Percentiles rank a stretch among this genome's conserved stretches.
phyloP scores from a whole-genome alignment of 1,140 invertebrate species.

The Pachypeltis micranthus region DNA sequence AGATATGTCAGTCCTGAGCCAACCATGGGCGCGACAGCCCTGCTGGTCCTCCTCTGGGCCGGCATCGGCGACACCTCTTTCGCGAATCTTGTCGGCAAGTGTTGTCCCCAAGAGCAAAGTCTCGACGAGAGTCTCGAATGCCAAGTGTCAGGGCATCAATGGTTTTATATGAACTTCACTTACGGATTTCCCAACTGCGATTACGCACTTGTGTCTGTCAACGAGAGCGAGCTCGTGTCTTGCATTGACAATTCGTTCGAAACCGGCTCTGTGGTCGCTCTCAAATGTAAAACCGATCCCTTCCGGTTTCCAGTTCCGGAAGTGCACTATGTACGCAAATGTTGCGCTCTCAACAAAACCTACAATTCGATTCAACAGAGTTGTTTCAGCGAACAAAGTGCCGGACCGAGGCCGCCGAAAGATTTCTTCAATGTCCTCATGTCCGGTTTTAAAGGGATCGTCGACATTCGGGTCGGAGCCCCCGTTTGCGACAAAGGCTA shows the following conservation, averaged over 20 bases:
- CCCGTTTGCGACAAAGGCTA: slow-evolving; percentile 12
- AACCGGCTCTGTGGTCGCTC: not conserved
- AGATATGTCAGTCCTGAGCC: slow-evolving; percentile 3
- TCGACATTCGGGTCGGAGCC: slow-evolving; percentile 17
- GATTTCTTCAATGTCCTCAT: slow-evolving; percentile 18
- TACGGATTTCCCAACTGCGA: slow-evolving; percentile 9
- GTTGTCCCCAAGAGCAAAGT: slow-evolving; percentile 16
- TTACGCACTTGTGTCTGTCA: not conserved
- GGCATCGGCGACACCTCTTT: not conserved
- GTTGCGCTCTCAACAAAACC: slow-evolving; percentile 16
- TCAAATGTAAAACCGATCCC: slow-evolving; percentile 11
- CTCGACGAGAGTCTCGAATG: slow-evolving; percentile 6
- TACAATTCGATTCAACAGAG: slow-evolving; percentile 16
- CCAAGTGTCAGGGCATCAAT: not conserved
- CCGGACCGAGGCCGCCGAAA: not conserved
- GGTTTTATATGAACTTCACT: slow-evolving; percentile 12
- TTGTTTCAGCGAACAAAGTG: slow-evolving; percentile 15
- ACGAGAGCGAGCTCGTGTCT: not conserved
- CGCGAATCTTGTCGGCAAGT: slow-evolving; percentile 6
- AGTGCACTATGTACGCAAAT: slow-evolving; percentile 20
- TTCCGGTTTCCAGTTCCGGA: slow-evolving; percentile 13
- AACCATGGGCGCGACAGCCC: not conserved
- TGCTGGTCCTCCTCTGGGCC: slow-evolving; percentile 14
- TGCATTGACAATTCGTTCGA: slow-evolving; percentile 19
- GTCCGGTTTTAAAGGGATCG: slow-evolving; percentile 2